A percentile compares a stretch with the other conserved stretches of the same genome.
Conservation (phyloP, 1,140 invertebrate species). For the Battus philenor region DNA sequence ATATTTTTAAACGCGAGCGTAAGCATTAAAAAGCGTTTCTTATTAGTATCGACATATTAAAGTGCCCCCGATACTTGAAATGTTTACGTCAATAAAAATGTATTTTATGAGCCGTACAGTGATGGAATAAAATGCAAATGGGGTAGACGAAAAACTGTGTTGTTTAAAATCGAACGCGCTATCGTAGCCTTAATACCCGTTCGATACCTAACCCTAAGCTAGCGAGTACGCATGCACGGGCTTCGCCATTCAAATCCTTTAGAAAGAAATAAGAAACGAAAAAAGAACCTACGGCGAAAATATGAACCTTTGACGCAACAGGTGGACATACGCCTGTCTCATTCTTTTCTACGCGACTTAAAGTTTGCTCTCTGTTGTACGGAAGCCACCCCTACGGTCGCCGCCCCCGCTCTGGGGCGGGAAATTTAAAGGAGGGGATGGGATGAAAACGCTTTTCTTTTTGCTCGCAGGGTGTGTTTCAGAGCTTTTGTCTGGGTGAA, state of each 20-base stretch:
- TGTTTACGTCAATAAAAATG: constrained; percentile 1
- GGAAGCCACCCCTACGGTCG: constrained; percentile 65
- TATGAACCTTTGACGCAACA: constrained; percentile 65
- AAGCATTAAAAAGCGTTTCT: constrained; percentile 11
- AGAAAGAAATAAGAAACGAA: constrained; percentile 58
- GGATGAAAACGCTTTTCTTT: constrained; percentile 72
- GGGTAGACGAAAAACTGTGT: constrained; percentile 9
- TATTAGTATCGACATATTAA: constrained; percentile 14
- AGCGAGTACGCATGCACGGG: constrained; percentile 58
- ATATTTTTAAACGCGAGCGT: constrained; percentile 8
- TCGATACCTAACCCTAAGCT: constrained; percentile 44
- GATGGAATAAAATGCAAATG: constrained; percentile 9
- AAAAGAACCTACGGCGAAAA: constrained; percentile 64
- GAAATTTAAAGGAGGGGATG: constrained; percentile 68
- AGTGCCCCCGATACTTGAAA: not conserved
- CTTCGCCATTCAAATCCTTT: constrained; percentile 58
- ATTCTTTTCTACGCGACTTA: constrained; percentile 66
- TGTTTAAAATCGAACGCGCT: constrained; percentile 45
- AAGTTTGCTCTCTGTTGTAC: constrained; percentile 63
- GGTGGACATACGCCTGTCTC: constrained; percentile 70
- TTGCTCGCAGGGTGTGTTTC: constrained; percentile 66
- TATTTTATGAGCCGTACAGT: constrained; percentile 10
- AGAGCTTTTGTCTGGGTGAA: constrained; percentile 73
- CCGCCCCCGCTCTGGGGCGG: constrained; percentile 65
- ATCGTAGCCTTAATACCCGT: constrained; percentile 46